phyloP scores from a whole-genome alignment of 1,140 invertebrate genomes.

The Drosophila pachea region DNA sequence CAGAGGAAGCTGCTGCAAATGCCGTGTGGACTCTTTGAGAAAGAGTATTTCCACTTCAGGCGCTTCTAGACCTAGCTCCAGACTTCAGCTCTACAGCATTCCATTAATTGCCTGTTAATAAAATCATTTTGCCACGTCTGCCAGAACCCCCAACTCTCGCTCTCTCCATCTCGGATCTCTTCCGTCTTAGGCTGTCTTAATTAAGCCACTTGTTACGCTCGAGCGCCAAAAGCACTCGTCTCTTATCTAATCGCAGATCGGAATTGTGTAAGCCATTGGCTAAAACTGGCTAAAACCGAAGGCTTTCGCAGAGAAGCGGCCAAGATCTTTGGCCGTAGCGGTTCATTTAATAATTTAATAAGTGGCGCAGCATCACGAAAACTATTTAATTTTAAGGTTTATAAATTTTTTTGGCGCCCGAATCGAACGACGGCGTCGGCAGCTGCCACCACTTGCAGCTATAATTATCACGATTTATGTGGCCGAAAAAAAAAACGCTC shows the following conservation, averaged over 20 bases:
- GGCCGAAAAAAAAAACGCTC: slow-evolving; percentile 46
- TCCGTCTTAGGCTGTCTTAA: slow-evolving; percentile 45
- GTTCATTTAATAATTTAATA: slow-evolving; percentile 74
- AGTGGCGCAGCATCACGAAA: slow-evolving; percentile 62
- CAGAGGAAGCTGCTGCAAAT: neutral
- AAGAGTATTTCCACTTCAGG: neutral
- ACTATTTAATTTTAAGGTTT: slow-evolving; percentile 8
- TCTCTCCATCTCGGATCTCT: neutral
- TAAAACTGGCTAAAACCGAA: slow-evolving; percentile 8
- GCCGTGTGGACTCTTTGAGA: too few relatives aligned
- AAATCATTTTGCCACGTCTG: slow-evolving; percentile 27
- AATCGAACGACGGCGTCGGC: slow-evolving; percentile 3
- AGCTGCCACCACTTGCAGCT: slow-evolving; percentile 49
- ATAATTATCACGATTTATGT: slow-evolving; percentile 75
- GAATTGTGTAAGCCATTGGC: slow-evolving; percentile 63
- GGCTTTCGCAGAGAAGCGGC: neutral
- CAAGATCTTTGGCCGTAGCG: slow-evolving; percentile 47
- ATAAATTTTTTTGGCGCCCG: slow-evolving; percentile 12
- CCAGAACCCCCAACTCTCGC: slow-evolving; percentile 1
- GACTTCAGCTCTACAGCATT: neutral
- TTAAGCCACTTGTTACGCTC: slow-evolving; percentile 58
- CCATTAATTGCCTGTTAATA: slow-evolving; percentile 9
- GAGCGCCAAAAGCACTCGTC: slow-evolving; percentile 38
- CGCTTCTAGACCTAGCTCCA: neutral
- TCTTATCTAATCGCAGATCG: slow-evolving; percentile 66